Percentiles rank a stretch among this genome's conserved stretches.
Conservation (phyloP, 2,113 vertebrate species). For the Accipiter virgatus region DNA sequence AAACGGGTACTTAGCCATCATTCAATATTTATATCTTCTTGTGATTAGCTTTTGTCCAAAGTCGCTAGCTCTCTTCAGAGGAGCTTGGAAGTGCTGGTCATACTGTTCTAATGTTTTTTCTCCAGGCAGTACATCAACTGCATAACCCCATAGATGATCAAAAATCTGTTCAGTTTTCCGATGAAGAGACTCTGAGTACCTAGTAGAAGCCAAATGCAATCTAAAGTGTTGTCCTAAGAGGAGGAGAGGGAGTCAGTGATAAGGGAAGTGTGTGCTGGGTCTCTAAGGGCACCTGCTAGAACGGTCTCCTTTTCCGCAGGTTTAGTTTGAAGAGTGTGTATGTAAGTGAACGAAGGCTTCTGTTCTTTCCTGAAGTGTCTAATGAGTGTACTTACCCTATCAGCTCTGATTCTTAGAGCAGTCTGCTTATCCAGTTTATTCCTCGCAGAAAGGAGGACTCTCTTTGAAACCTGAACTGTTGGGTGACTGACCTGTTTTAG, state of each 20-base stretch:
- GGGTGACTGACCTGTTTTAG: not conserved
- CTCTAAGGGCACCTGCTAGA: not conserved
- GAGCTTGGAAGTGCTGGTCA: not conserved
- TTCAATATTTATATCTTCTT: not conserved
- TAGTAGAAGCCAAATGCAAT: not conserved
- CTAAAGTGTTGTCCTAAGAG: not conserved
- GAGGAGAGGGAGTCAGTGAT: not conserved
- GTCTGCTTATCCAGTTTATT: not conserved
- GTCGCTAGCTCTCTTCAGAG: not conserved
- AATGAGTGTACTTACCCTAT: not conserved
- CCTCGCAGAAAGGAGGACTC: not conserved
- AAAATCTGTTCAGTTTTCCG: not conserved
- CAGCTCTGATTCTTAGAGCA: not conserved
- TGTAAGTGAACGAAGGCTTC: not conserved
- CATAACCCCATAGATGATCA: not conserved
- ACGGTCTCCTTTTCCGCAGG: not conserved
- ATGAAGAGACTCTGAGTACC: not conserved
- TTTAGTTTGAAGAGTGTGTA: not conserved
- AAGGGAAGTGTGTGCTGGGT: not conserved
- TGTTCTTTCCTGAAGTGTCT: not conserved
- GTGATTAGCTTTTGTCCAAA: not conserved
- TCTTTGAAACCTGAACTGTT: not conserved
- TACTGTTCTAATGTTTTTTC: not conserved
- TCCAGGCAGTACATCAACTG: not conserved
- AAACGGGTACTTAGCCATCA: not conserved